phyloP scores from a whole-genome alignment of 2,797 vertebrate genomes.

The Merluccius polli region DNA sequence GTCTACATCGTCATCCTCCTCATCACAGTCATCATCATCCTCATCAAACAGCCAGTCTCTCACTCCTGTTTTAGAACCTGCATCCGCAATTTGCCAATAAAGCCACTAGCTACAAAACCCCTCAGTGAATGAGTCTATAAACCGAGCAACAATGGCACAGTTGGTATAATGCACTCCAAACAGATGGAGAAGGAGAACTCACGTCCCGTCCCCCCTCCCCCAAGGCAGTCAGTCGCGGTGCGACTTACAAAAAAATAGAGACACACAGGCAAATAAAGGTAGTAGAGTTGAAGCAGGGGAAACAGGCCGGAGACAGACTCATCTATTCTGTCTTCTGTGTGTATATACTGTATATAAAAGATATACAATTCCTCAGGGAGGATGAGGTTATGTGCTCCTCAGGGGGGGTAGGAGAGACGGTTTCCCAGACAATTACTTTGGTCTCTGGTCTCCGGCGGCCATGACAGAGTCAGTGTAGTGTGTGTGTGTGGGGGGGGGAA shows the following conservation, averaged over 20 bases:
- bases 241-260: no score
- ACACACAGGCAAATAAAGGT: background rate
- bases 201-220: background rate
- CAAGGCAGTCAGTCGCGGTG: background rate
- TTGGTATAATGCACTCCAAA: background rate
- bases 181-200: background rate
- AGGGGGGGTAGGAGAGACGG: constrained; percentile 22
- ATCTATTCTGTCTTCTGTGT: background rate
- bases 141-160: background rate
- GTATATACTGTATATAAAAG: background rate
- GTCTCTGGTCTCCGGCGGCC: constrained; percentile 35
- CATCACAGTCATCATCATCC: background rate
- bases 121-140: background rate
- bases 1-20: background rate
- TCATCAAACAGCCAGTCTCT: background rate
- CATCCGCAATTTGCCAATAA: background rate
- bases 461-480: background rate
- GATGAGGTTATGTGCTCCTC: constrained; percentile 8
- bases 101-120: background rate
- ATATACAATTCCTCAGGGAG: background rate
- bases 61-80: background rate
- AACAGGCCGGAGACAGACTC: background rate
- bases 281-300: background rate
- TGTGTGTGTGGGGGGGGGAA: background rate
- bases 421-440: constrained; percentile 47